Conservation (phyloP, 1,140 invertebrate genomes). For the Drosophila nigrodunni region DNA sequence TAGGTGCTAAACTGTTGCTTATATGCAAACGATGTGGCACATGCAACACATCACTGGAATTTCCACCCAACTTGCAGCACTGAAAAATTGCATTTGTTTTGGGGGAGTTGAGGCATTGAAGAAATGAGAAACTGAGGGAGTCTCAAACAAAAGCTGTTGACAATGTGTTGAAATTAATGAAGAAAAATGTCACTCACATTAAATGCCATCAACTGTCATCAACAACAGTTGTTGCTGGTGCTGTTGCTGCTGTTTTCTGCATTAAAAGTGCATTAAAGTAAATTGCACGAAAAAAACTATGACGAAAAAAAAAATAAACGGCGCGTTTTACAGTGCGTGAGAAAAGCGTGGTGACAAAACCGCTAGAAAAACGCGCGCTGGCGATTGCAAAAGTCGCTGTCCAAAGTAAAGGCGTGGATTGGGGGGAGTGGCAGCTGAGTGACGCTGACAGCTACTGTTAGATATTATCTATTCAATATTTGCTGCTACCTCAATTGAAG, state of each 20-base stretch:
- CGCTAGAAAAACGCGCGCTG: slow-evolving; percentile 35
- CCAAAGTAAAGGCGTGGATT: slow-evolving; percentile 46
- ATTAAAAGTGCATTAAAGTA: slow-evolving; percentile 61
- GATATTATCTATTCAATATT: slow-evolving; percentile 32
- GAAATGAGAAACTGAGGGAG: neutral
- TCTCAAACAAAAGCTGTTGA: slow-evolving; percentile 39
- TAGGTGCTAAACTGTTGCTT: slow-evolving; percentile 67
- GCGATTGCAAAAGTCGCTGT: slow-evolving; percentile 45
- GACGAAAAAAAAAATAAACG: slow-evolving; percentile 17
- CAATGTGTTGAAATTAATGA: slow-evolving; percentile 61
- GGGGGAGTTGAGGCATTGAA: neutral
- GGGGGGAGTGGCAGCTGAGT: no score
- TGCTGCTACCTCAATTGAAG: slow-evolving; percentile 64
- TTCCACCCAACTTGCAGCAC: neutral
- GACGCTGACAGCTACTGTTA: slow-evolving; percentile 26
- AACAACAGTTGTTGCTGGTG: neutral
- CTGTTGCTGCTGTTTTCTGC: slow-evolving; percentile 37
- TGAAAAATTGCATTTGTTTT: slow-evolving; percentile 35
- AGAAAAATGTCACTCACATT: slow-evolving; percentile 57
- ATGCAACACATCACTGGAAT: slow-evolving; percentile 45
- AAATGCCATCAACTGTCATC: slow-evolving; percentile 41
- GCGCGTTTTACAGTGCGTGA: slow-evolving; percentile 38
- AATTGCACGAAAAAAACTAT: slow-evolving; percentile 49
- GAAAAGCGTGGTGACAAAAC: slow-evolving; percentile 39
- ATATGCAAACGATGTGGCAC: slow-evolving; percentile 42